Base-by-base conservation (phyloP, 2,113 vertebrate species). In the Irena cyanogastra region DNA sequence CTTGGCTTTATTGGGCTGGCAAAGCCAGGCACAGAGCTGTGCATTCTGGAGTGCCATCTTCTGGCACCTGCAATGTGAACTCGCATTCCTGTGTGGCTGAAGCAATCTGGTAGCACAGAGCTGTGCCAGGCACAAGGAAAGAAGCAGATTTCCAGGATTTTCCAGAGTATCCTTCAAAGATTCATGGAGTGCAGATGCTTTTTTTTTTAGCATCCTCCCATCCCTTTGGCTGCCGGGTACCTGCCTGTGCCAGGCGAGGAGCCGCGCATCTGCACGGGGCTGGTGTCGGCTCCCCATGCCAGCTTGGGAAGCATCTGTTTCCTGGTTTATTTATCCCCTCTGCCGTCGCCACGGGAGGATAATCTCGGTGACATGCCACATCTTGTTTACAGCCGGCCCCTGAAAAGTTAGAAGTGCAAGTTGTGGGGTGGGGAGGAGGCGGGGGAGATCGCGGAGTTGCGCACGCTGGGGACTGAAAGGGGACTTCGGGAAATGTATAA, bases 241-340 rank as follows among this genome's bases (percentile, higher is more conserved):
- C 83, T 76, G 27, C 27, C 68, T 20, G 14, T 53, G 82, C 81
- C 85, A 71, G 72, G 3, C 16, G 16, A 68, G 87, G 59, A 69
- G 61, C 83, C 3, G 7, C 6, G 2, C 61, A 45, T 56, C 81
- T 95, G 94, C 66, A 2, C 4, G 7, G 44, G 5, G 76, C 31
- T 35, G 68, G 56, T 42, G 4, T 20, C 1, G 4, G 60, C 71
- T 95, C 86, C 57, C 79, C 16, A 0, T 30, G 91, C 95, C 97
- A 97, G 93, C 92, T 96, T 95, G 95, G 93, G 76, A 77, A 95
- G 89, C 97, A 97, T 87, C 96, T 96, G 90, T 75, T 96, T 96
- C 30, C 90, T 96, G 93, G 57, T 94, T 97, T 97, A 97, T 97
- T 97, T 94, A 97, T 97, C 91, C 76, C 91, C 60, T 69, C 95